Percentiles rank a stretch among this genome's conserved stretches.
Evolutionary conservation across 2,888 invertebrate genomes (phyloP).

Genomic region (Macrophya annulata): DNA sequence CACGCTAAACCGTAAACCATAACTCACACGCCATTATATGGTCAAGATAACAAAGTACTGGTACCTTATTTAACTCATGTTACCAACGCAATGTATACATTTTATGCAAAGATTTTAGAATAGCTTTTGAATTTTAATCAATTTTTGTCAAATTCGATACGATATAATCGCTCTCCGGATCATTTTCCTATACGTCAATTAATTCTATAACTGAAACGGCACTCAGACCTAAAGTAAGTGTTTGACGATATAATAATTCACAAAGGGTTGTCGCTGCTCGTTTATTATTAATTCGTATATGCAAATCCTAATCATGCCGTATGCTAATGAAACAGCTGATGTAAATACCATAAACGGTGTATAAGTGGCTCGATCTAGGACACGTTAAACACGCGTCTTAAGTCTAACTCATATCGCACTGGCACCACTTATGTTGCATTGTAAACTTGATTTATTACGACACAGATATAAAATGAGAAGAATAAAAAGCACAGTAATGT

Average conservation of each 20-base stretch:
- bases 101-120: conserved; percentile 56
- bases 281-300: conserved; percentile 56
- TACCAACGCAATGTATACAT: not conserved
- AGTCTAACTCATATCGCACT: conserved; percentile 21
- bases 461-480: not conserved
- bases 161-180: not conserved
- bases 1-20: not conserved
- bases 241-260: conserved; percentile 42
- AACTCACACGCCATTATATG: not conserved
- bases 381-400: conserved; percentile 35
- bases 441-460: conserved; percentile 34
- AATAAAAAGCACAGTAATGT: not conserved
- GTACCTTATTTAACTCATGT: not conserved
- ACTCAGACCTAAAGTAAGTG: not conserved
- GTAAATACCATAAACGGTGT: conserved; percentile 62
- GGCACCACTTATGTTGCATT: conserved; percentile 21
- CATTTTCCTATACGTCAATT: not conserved
- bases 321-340: conserved; percentile 57
- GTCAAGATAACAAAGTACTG: not conserved
- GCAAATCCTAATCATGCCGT: conserved; percentile 55
- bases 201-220: not conserved
- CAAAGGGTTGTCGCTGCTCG: conserved; percentile 47
- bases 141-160: not conserved
- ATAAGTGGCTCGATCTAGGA: conserved; percentile 62
- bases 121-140: not conserved